Conservation (phyloP, 2,888 invertebrate species). For the Lagria hirta region DNA sequence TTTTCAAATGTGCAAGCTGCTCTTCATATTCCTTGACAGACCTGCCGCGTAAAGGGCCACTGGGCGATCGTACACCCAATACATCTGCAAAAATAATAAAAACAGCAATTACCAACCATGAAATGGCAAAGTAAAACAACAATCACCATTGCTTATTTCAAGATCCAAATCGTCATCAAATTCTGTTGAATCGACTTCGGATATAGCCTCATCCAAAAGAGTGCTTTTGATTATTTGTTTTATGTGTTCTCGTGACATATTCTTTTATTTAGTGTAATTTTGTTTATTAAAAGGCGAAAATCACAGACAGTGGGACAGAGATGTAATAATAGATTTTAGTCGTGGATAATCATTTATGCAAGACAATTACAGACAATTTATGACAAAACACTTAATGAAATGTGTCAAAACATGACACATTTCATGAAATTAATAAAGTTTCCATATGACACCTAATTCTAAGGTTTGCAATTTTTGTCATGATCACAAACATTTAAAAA, state of each 20-base stretch:
- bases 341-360: too few relatives aligned
- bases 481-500: too few relatives aligned
- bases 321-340: too few relatives aligned
- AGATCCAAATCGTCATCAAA: slow-evolving; percentile 9
- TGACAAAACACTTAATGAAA: too few relatives aligned
- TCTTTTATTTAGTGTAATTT: too few relatives aligned
- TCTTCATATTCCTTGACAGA: slow-evolving; percentile 91
- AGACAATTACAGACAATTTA: too few relatives aligned
- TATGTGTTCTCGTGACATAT: slow-evolving; percentile 43
- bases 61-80: slow-evolving; percentile 46
- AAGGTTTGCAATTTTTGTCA: too few relatives aligned
- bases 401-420: too few relatives aligned
- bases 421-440: too few relatives aligned
- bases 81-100: slow-evolving; percentile 39
- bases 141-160: slow-evolving; percentile 13
- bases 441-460: too few relatives aligned
- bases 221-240: slow-evolving; percentile 45
- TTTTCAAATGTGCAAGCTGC: slow-evolving; percentile 76
- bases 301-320: too few relatives aligned
- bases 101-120: slow-evolving; percentile 1
- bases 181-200: slow-evolving; percentile 9
- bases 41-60: slow-evolving; percentile 51
- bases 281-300: too few relatives aligned
- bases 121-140: slow-evolving; percentile 1
- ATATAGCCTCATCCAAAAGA: slow-evolving; percentile 31